Conservation (phyloP, 2,888 invertebrate genomes). For the Lagria hirta region DNA sequence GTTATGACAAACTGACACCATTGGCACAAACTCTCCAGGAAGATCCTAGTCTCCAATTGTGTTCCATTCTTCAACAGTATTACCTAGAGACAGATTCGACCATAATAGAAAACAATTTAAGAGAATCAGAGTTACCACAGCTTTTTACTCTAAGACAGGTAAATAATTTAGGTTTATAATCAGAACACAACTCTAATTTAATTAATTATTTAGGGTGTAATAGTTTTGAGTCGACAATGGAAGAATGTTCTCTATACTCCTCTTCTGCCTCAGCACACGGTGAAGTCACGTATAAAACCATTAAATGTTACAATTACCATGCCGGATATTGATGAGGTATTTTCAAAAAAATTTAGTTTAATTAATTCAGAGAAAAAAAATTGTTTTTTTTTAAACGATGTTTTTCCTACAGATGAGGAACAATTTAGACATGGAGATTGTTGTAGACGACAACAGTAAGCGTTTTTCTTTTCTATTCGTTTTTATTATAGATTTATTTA, state of each 20-base stretch:
- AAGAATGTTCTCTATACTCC: conserved; percentile 95
- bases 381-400: background rate
- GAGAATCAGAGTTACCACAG: conserved; percentile 81
- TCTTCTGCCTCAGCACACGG: conserved; percentile 77
- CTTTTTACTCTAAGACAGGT: conserved; percentile 86
- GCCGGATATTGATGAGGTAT: conserved; percentile 79
- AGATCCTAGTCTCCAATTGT: conserved; percentile 93
- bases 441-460: conserved; percentile 20
- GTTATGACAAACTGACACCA: conserved; percentile 84
- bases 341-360: no score
- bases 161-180: no score
- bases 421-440: conserved; percentile 14
- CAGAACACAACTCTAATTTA: no score
- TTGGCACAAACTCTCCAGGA: conserved; percentile 89
- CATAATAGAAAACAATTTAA: conserved; percentile 80
- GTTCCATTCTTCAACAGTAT: conserved; percentile 84
- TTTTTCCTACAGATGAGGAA: conserved; percentile 10
- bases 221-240: conserved; percentile 95
- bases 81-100: conserved; percentile 75
- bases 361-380: background rate
- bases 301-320: conserved; percentile 88
- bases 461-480: conserved; percentile 1
- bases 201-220: no score
- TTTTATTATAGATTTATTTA: conserved; percentile 1
- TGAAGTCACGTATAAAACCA: conserved; percentile 80